A percentile compares a stretch with the other conserved stretches of the same genome.
These are phyloP conservation scores for Calameuta filiformis DNA, from an alignment of 2,888 invertebrate genomes.

Conservation along the genomic window DNA sequence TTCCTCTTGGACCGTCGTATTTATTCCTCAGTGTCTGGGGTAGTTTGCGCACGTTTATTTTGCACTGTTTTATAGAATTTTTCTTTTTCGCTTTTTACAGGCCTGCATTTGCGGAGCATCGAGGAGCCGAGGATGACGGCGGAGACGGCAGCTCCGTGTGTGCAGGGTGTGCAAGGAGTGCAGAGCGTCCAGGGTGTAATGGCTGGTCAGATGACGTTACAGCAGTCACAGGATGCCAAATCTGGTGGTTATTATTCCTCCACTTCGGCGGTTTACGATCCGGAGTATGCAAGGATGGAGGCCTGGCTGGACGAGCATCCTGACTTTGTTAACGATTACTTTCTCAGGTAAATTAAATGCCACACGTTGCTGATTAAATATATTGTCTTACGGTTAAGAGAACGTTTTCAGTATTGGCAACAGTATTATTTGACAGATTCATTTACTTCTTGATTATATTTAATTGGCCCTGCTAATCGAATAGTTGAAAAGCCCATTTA, in stretches of 20 bases:
- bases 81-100: conserved; percentile 70
- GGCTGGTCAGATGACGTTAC: conserved; percentile 49
- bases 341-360: conserved; percentile 76
- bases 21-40: background rate
- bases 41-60: background rate
- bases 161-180: conserved; percentile 75
- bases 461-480: background rate
- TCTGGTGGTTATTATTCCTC: conserved; percentile 49
- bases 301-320: conserved; percentile 97
- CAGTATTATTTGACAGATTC: background rate
- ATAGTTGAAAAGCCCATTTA: background rate
- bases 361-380: background rate
- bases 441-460: background rate
- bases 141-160: conserved; percentile 74
- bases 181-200: conserved; percentile 52
- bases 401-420: background rate
- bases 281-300: conserved; percentile 90
- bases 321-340: conserved; percentile 95
- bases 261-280: conserved; percentile 74
- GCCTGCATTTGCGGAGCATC: conserved; percentile 87
- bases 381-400: background rate
- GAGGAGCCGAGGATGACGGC: conserved; percentile 81
- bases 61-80: background rate
- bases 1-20: background rate
- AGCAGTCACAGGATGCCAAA: conserved; percentile 54